These are phyloP conservation scores for Spongia lamella DNA, from an alignment of 37 sponge, comb jelly and placozoan species.

Conservation along the genomic window DNA sequence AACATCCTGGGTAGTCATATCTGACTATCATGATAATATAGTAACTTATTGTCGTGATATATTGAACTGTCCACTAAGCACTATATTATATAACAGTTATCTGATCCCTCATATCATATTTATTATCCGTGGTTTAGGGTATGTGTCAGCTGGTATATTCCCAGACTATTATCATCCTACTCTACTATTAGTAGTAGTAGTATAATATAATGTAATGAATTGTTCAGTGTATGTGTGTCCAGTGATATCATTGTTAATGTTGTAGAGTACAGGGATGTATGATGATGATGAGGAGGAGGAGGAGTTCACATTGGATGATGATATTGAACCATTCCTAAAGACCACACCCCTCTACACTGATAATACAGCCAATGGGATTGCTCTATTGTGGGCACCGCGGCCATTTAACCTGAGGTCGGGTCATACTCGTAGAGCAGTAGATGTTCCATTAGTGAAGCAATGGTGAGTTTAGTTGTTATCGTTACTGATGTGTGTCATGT, in stretches of 20 bases:
- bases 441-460: constrained; percentile 91
- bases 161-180: too few species aligned
- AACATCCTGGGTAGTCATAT: too few species aligned
- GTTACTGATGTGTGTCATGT: constrained; percentile 1
- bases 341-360: constrained; percentile 97
- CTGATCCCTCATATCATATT: too few species aligned
- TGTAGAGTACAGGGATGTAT: constrained; percentile 29
- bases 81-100: too few species aligned
- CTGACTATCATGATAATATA: too few species aligned
- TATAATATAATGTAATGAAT: too few species aligned
- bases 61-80: too few species aligned
- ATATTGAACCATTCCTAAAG: constrained; percentile 84
- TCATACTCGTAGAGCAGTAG: constrained; percentile 89
- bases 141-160: too few species aligned
- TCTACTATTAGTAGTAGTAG: too few species aligned
- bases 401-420: constrained; percentile 96
- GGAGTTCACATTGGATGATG: constrained; percentile 82
- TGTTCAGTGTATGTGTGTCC: constrained; percentile 3
- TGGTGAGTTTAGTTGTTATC: constrained; percentile 55
- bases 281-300: constrained; percentile 88
- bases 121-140: too few species aligned
- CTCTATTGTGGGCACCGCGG: constrained; percentile 96
- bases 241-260: background rate
- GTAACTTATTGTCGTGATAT: too few species aligned
- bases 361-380: constrained; percentile 97